phyloP scores from a whole-genome alignment of 2,888 invertebrate species.

The Sarcophaga variegata region DNA sequence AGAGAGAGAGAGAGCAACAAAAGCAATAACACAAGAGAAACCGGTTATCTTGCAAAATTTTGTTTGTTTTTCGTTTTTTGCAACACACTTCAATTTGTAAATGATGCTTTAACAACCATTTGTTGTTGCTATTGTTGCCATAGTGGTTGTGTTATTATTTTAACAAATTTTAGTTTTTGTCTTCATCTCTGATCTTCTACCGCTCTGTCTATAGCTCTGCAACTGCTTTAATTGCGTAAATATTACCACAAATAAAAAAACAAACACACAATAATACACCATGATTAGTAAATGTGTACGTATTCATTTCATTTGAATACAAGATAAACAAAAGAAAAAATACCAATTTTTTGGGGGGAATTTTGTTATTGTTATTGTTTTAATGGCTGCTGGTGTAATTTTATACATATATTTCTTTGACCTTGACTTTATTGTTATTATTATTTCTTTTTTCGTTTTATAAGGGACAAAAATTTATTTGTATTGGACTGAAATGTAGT shows the following conservation, averaged over 20 bases:
- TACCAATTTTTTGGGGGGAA: neutral
- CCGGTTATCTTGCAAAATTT: neutral
- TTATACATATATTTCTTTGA: neutral
- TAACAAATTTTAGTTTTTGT: neutral
- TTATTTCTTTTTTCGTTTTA: neutral
- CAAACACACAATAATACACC: neutral
- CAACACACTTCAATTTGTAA: neutral
- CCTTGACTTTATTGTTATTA: slow-evolving; percentile 42
- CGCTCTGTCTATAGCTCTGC: neutral
- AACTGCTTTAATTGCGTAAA: neutral
- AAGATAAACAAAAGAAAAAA: too few species aligned
- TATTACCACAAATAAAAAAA: neutral
- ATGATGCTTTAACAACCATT: neutral
- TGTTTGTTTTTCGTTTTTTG: neutral
- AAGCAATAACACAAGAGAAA: slow-evolving; percentile 3
- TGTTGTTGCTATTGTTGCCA: neutral
- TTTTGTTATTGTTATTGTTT: neutral
- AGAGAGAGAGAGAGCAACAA: neutral
- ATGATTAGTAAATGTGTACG: neutral
- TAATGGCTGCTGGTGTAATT: neutral
- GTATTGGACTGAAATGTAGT: too few species aligned
- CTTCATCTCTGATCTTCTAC: neutral
- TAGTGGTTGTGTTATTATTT: slow-evolving; percentile 3
- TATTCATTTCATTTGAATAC: neutral
- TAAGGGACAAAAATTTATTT: neutral